Evolutionary conservation across 2,797 vertebrate genomes (phyloP).

Genomic region (Girardinus metallicus): DNA sequence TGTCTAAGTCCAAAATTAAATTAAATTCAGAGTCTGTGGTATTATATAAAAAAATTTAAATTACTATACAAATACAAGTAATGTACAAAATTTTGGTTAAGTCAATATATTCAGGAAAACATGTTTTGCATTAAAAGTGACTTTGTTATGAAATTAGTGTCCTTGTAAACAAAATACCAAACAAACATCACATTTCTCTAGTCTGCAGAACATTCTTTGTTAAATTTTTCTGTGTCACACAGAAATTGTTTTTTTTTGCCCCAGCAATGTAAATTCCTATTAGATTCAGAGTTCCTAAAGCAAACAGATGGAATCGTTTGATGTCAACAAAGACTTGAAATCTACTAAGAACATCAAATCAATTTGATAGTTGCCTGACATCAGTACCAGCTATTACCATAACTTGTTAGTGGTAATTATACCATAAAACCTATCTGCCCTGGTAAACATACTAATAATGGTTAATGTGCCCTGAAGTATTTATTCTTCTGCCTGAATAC

Average conservation of each 20-base stretch:
- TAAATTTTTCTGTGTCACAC: neutral
- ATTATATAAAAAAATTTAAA: neutral
- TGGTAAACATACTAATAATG: constrained; percentile 67
- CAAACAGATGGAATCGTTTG: constrained; percentile 2
- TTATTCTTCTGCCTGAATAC: constrained; percentile 43
- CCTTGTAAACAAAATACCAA: neutral
- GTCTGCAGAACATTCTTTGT: neutral
- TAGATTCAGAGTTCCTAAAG: neutral
- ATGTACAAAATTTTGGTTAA: neutral
- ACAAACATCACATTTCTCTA: neutral
- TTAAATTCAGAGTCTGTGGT: neutral
- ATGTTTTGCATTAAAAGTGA: neutral
- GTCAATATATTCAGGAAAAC: neutral
- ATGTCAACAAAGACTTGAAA: constrained; percentile 20
- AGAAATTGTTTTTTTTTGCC: neutral
- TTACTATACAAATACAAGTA: neutral
- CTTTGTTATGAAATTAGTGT: neutral
- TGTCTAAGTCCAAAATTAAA: neutral
- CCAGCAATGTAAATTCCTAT: neutral
- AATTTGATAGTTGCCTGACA: constrained; percentile 61
- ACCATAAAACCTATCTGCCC: constrained; percentile 53
- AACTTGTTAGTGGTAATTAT: constrained; percentile 71
- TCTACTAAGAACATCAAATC: constrained; percentile 31
- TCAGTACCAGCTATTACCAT: constrained; percentile 61
- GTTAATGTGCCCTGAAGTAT: constrained; percentile 58